phyloP scores from a whole-genome alignment of 2,113 vertebrate genomes.

The Corvus moneduloides region DNA sequence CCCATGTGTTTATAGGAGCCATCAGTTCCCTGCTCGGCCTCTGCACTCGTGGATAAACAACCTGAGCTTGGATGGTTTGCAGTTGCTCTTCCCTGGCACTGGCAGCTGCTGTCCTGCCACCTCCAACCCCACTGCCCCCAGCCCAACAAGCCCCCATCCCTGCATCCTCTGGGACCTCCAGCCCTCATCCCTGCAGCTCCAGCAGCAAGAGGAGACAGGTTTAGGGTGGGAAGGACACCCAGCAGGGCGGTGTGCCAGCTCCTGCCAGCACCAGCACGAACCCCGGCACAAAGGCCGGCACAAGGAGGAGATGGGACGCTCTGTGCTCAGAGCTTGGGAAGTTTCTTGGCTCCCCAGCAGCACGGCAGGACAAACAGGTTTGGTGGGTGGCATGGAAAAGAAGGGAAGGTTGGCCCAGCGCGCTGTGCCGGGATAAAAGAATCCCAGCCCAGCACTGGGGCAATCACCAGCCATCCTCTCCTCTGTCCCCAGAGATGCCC shows the following conservation, averaged over 20 bases:
- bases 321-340: neutral
- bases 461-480: rapidly evolving
- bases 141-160: neutral
- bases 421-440: rapidly evolving
- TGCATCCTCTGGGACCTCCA: neutral
- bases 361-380: neutral
- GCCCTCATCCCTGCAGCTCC: neutral
- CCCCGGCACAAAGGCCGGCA: rapidly evolving
- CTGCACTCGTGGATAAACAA: neutral
- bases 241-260: rapidly evolving
- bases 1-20: neutral
- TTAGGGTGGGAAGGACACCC: neutral
- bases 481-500: neutral
- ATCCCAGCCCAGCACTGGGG: neutral
- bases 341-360: neutral
- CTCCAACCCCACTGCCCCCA: neutral
- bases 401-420: neutral
- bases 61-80: neutral
- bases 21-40: neutral
- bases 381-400: neutral
- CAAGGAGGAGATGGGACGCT: rapidly evolving
- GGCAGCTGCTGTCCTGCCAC: neutral
- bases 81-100: neutral
- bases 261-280: neutral
- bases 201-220: neutral